Evolutionary conservation across 1,140 invertebrate species (phyloP), one percentile per base, ranked within the genome.

Genomic region (Trichomalopsis sarcophagae): DNA sequence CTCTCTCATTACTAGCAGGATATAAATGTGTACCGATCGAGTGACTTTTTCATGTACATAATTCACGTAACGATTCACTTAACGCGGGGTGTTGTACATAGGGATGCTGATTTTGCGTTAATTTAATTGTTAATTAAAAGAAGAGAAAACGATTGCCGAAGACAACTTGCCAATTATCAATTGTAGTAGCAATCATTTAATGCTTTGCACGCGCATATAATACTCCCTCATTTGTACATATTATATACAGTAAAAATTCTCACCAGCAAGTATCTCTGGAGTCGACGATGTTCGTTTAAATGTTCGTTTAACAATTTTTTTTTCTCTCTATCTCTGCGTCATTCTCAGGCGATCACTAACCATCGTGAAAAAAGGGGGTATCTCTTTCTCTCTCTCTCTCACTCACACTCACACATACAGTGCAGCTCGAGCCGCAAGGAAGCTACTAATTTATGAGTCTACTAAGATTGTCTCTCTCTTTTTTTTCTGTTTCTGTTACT

Each of bases 401-500:
- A 50, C 47, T 2, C 11, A 14, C 40, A 44, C 10, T 27, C 27
- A 27, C 2, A 44, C 7, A 62, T 21, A 50, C 13, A 14, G 73
- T 82, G 75, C 75, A 83, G 74, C 75, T 86, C 66, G 66, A 55
- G 66, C 30, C 55, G 44, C 68, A 80, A 86, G 75, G 75, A 86
- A 86, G 76, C 85, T 82, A 86, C 85, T 86, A 86, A 86, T 86
- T 86, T 74, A 33, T 79, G 81, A 86, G 81, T 92, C 91, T 89
- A 92, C 91, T 92, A 93, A 93, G 91, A 92, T 92, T 91, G 91
- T 92, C 91, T 93, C 90, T 93, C 91, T 93, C 91, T 93, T 92
- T 91, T 91, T 87, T 93, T 93, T 93, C 91, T 93, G 91, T 93
- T 93, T 93, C 92, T 93, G 91, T 92, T 93, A 92, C 91, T 92